These are phyloP conservation scores for Endotricha flammealis DNA, from an alignment of 2,888 invertebrate species.

Conservation along the genomic window DNA sequence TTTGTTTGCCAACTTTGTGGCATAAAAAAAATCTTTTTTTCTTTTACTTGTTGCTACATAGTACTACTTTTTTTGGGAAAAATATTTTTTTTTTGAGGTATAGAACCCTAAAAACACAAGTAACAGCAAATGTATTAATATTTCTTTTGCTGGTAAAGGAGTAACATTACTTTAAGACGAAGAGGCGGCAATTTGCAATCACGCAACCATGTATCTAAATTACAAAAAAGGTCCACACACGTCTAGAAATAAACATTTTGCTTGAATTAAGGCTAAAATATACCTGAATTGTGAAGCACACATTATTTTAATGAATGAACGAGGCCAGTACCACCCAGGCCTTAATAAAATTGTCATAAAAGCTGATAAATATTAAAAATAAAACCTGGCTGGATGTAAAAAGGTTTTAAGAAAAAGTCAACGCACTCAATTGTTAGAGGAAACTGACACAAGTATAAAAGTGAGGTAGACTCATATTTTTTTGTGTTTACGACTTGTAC, in stretches of 20 bases:
- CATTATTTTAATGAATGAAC: slow-evolving; percentile 60
- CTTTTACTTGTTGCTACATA: too few relatives aligned
- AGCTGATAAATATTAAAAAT: slow-evolving; percentile 49
- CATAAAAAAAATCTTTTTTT: too few relatives aligned
- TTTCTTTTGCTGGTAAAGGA: too few relatives aligned
- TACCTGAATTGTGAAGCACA: slow-evolving; percentile 32
- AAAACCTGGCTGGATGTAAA: slow-evolving; percentile 22
- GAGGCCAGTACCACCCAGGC: slow-evolving; percentile 33
- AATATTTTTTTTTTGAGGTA: too few relatives aligned
- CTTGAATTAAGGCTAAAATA: slow-evolving; percentile 20
- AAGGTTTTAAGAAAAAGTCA: slow-evolving; percentile 31
- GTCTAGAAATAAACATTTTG: slow-evolving; percentile 1
- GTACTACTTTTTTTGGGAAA: too few relatives aligned
- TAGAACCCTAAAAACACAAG: too few relatives aligned
- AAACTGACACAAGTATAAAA: slow-evolving; percentile 3
- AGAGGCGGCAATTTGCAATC: not conserved
- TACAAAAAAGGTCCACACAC: not conserved
- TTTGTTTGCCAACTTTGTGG: too few relatives aligned
- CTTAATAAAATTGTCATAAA: slow-evolving; percentile 71
- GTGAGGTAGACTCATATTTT: slow-evolving; percentile 19
- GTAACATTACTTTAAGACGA: too few relatives aligned
- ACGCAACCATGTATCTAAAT: not conserved
- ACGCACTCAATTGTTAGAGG: slow-evolving; percentile 42
- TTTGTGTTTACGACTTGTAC: slow-evolving; percentile 2
- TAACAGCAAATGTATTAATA: too few relatives aligned